These are phyloP conservation scores for Rhagoletis pomonella DNA, from an alignment of 1,140 invertebrate genomes.

Conservation along the genomic window DNA sequence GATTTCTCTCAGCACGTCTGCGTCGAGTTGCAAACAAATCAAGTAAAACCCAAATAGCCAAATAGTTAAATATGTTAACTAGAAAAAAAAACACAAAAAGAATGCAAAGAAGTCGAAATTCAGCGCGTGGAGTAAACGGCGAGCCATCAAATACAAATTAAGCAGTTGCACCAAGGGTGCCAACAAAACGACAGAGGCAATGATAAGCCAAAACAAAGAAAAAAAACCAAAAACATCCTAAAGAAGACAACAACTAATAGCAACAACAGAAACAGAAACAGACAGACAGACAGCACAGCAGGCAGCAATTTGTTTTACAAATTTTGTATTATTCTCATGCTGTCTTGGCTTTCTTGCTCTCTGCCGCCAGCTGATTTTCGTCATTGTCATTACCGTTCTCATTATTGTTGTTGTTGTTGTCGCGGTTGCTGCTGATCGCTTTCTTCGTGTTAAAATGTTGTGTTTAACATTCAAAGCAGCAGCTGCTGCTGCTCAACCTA, in stretches of 20 bases:
- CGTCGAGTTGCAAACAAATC: background rate
- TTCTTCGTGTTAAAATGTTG: conserved; percentile 9
- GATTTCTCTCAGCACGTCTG: conserved; percentile 39
- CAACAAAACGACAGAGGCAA: conserved; percentile 19
- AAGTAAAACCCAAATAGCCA: background rate
- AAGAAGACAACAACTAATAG: background rate
- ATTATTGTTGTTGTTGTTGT: background rate
- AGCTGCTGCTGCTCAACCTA: background rate
- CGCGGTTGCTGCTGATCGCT: background rate
- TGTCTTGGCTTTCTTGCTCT: background rate
- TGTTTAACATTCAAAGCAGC: conserved; percentile 40
- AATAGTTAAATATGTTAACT: background rate
- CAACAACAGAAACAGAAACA: background rate
- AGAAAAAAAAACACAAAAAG: background rate
- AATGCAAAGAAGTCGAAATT: background rate
- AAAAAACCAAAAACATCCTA: background rate
- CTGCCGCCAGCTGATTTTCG: background rate
- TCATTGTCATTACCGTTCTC: background rate
- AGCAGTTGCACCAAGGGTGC: conserved; percentile 17
- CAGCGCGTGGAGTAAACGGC: background rate
- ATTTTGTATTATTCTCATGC: conserved; percentile 6
- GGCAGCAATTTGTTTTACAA: conserved; percentile 28
- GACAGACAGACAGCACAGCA: conserved; percentile 10
- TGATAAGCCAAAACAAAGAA: background rate
- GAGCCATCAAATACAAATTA: conserved; percentile 45